Conservation (phyloP, 1,140 invertebrate species). For the Sycobia sp. region DNA sequence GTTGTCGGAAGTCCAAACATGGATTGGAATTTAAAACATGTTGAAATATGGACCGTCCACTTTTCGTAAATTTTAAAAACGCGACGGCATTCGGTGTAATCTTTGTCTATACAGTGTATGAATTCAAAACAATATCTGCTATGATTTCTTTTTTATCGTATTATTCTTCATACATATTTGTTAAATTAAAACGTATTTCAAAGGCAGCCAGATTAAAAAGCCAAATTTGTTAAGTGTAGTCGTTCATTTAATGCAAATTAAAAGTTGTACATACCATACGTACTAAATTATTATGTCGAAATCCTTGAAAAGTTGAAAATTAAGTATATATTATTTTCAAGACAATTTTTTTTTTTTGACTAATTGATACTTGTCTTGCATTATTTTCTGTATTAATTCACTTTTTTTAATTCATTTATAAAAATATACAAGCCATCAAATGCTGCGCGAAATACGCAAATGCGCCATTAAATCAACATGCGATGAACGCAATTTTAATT, state of each 20-base stretch:
- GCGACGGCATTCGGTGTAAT: slow-evolving; percentile 1
- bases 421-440: slow-evolving; percentile 34
- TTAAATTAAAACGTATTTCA: slow-evolving; percentile 11
- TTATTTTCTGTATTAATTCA: too few relatives aligned
- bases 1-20: slow-evolving; percentile 16
- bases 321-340: slow-evolving; percentile 32
- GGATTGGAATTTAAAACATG: slow-evolving; percentile 8
- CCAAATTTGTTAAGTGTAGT: slow-evolving; percentile 31
- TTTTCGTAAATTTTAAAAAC: slow-evolving; percentile 14
- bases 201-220: slow-evolving; percentile 26
- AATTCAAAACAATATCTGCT: slow-evolving; percentile 24
- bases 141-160: neutral
- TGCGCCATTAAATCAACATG: slow-evolving; percentile 45
- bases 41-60: slow-evolving; percentile 18
- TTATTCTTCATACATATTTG: slow-evolving; percentile 23
- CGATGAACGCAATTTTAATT: slow-evolving; percentile 41
- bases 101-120: slow-evolving; percentile 1
- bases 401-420: too few relatives aligned
- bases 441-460: slow-evolving; percentile 34
- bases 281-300: slow-evolving; percentile 48
- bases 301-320: slow-evolving; percentile 30
- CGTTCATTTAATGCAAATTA: slow-evolving; percentile 45
- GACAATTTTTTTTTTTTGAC: too few relatives aligned
- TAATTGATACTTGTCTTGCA: too few relatives aligned
- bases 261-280: slow-evolving; percentile 45